A percentile compares a stretch with the other conserved stretches of the same genome.
phyloP scores from a whole-genome alignment of 2,797 vertebrate species.

The Onychomys torridus region DNA sequence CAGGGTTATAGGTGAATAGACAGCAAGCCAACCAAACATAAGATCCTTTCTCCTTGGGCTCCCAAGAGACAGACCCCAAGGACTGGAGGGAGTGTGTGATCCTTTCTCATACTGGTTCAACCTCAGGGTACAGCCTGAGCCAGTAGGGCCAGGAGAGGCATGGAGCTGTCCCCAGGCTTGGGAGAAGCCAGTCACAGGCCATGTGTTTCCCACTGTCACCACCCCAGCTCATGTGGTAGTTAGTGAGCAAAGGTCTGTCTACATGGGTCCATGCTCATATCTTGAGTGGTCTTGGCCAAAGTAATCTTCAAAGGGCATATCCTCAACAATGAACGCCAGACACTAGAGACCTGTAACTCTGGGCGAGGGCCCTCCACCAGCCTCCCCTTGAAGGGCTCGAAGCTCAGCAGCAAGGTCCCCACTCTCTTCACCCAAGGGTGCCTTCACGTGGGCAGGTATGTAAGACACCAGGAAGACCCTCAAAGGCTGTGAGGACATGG shows the following conservation, averaged over 20 bases:
- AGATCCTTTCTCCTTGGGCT: neutral
- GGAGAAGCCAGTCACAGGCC: neutral
- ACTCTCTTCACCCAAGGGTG: neutral
- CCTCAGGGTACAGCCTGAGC: neutral
- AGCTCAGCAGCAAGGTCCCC: too few species aligned
- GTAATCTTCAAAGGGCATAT: neutral
- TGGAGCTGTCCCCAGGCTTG: accelerated
- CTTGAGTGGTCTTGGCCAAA: neutral
- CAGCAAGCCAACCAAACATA: neutral
- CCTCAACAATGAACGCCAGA: neutral
- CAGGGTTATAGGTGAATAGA: neutral
- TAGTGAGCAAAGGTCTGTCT: neutral
- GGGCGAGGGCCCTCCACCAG: neutral
- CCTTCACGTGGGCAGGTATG: neutral
- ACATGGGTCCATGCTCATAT: accelerated
- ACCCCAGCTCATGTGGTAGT: accelerated
- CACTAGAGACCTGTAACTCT: neutral
- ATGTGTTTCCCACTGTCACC: neutral
- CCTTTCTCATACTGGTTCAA: accelerated
- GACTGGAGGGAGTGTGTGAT: accelerated
- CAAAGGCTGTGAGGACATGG: accelerated
- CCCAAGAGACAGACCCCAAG: neutral
- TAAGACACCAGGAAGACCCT: neutral
- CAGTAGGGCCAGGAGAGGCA: too few species aligned
- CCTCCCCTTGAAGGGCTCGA: neutral